Evolutionary conservation across 2,113 vertebrate genomes (phyloP).

Genomic region (Xerus inauris): DNA sequence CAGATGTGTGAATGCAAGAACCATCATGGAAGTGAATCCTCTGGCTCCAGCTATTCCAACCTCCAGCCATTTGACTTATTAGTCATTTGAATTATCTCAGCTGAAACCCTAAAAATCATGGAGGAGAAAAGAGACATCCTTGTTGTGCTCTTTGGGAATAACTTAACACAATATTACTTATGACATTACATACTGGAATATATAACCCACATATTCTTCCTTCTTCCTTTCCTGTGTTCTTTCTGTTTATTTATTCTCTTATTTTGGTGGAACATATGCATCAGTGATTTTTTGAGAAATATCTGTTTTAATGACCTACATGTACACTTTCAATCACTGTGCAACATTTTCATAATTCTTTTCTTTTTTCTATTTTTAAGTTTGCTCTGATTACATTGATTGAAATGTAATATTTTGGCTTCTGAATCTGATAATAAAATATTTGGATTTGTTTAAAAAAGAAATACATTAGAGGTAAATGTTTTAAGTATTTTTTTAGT

Average conservation of each 20-base stretch:
- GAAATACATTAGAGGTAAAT: background rate
- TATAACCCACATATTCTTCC: background rate
- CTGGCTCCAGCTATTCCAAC: background rate
- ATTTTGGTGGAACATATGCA: background rate
- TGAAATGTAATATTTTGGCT: no score
- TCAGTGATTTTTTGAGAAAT: no score
- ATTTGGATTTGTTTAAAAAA: no score
- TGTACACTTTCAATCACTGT: no score
- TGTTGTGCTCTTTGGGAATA: background rate
- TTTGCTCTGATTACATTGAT: no score
- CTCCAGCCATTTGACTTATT: background rate
- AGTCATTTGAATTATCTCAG: background rate
- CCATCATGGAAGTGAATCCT: background rate
- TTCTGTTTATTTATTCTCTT: background rate
- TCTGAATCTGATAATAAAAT: no score
- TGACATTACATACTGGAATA: background rate
- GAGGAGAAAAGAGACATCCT: background rate
- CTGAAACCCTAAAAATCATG: background rate
- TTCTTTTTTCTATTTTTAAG: no score
- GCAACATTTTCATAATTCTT: no score
- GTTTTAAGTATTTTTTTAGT: constrained; percentile 1
- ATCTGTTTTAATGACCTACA: no score
- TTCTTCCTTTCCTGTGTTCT: background rate
- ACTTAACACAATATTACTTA: background rate
- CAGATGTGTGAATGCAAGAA: background rate